Percentiles rank a stretch among this genome's conserved stretches.
These are phyloP conservation scores for Plectrocnemia conspersa DNA, from an alignment of 1,140 invertebrate species.

Conservation along the genomic window DNA sequence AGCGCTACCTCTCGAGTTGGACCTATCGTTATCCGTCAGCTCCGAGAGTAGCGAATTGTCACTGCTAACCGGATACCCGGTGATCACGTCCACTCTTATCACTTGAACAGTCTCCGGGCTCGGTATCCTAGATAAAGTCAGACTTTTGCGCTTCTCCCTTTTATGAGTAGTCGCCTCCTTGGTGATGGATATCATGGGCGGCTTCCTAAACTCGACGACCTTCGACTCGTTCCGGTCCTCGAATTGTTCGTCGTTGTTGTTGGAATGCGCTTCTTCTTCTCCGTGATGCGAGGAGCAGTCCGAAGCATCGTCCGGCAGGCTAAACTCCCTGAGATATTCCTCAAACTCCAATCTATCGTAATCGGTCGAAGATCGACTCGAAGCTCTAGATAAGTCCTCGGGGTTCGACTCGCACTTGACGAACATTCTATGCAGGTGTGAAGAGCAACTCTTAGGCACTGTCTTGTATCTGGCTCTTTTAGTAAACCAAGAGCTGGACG, in stretches of 20 bases:
- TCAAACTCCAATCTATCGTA: conserved; percentile 30
- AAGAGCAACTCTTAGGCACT: conserved; percentile 29
- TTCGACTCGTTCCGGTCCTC: conserved; percentile 15
- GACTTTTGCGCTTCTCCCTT: conserved; percentile 45
- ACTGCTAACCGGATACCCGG: conserved; percentile 29
- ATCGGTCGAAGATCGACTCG: conserved; percentile 27
- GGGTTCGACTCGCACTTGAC: conserved; percentile 21
- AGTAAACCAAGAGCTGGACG: not conserved
- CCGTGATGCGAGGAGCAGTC: conserved; percentile 24
- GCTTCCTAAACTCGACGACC: not conserved
- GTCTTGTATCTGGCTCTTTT: conserved; percentile 28
- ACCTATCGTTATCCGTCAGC: conserved; percentile 19
- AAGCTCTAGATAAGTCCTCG: conserved; percentile 8
- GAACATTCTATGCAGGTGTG: conserved; percentile 32
- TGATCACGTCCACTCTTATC: conserved; percentile 46
- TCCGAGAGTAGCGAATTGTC: conserved; percentile 29
- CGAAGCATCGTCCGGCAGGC: conserved; percentile 21
- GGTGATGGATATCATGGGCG: not conserved
- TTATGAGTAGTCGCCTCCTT: conserved; percentile 35
- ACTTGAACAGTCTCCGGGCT: conserved; percentile 49
- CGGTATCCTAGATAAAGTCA: conserved; percentile 45
- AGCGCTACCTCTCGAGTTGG: conserved; percentile 13
- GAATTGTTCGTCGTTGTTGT: conserved; percentile 26
- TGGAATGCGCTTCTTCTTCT: conserved; percentile 9
- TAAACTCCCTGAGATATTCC: conserved; percentile 26